These are phyloP conservation scores for Hypena proboscidalis DNA, from an alignment of 2,888 invertebrate genomes.

Conservation along the genomic window DNA sequence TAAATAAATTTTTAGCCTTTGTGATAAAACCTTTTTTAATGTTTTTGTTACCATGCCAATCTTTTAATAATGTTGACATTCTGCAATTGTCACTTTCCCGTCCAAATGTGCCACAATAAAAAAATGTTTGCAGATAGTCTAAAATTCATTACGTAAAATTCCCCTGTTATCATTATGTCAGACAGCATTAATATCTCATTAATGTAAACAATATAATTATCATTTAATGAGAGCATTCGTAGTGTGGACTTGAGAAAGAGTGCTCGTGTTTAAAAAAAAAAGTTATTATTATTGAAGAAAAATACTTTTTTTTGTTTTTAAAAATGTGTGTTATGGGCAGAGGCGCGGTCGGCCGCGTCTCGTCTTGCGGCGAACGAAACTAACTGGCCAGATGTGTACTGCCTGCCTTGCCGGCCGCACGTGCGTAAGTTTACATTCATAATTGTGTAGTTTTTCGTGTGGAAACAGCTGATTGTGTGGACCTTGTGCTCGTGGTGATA, in stretches of 20 bases:
- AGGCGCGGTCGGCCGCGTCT: slow-evolving; percentile 70
- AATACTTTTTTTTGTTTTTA: slow-evolving; percentile 41
- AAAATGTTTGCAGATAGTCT: slow-evolving; percentile 25
- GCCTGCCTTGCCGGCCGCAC: slow-evolving; percentile 51
- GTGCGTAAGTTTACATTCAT: slow-evolving; percentile 46
- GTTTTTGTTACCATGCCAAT: too few relatives aligned
- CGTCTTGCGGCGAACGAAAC: slow-evolving; percentile 51
- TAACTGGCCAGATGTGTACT: slow-evolving; percentile 56
- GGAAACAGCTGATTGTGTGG: slow-evolving; percentile 56
- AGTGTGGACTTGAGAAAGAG: slow-evolving; percentile 50
- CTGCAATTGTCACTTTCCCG: slow-evolving; percentile 24
- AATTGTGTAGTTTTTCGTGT: slow-evolving; percentile 39
- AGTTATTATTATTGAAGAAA: slow-evolving; percentile 36
- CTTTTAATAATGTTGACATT: slow-evolving; percentile 16
- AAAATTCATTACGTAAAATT: slow-evolving; percentile 60
- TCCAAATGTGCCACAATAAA: slow-evolving; percentile 10
- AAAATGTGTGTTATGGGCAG: slow-evolving; percentile 71
- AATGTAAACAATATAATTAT: slow-evolving; percentile 50
- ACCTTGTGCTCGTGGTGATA: slow-evolving; percentile 32
- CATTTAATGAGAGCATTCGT: slow-evolving; percentile 55
- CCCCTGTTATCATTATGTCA: slow-evolving; percentile 53
- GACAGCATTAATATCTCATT: slow-evolving; percentile 34
- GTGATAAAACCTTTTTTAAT: too few relatives aligned
- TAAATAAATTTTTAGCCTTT: too few relatives aligned
- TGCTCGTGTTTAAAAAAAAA: slow-evolving; percentile 52